A percentile compares a stretch with the other conserved stretches of the same genome.
Evolutionary conservation across 2,113 vertebrate species (phyloP).

Genomic region (Lontra canadensis): DNA sequence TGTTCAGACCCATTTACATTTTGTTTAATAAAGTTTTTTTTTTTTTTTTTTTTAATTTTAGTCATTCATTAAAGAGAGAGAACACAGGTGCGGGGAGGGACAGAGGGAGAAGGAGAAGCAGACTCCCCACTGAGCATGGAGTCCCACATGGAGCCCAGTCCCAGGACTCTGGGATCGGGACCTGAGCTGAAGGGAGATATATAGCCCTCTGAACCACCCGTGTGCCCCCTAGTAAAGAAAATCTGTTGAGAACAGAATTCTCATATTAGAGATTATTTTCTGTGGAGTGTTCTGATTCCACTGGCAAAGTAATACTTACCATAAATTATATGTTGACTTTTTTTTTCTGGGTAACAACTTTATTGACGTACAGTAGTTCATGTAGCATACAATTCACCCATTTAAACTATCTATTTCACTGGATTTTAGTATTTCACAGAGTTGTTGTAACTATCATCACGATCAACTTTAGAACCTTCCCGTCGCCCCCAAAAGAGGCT

Average conservation of each 20-base stretch:
- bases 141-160: background rate
- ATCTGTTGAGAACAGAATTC: background rate
- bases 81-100: background rate
- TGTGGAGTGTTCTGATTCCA: background rate
- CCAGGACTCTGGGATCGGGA: background rate
- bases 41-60: background rate
- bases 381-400: background rate
- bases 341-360: background rate
- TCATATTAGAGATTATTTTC: background rate
- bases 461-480: background rate
- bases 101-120: background rate
- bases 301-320: background rate
- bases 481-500: background rate
- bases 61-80: background rate
- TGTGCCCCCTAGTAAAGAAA: background rate
- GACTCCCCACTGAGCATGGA: background rate
- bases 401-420: background rate
- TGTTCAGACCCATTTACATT: background rate
- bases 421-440: background rate
- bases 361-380: conserved; percentile 2
- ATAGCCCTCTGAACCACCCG: no score
- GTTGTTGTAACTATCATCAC: background rate
- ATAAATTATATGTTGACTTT: background rate
- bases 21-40: background rate
- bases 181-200: no score